Conservation (phyloP, 2,113 vertebrate species). For the Albula glossodonta region DNA sequence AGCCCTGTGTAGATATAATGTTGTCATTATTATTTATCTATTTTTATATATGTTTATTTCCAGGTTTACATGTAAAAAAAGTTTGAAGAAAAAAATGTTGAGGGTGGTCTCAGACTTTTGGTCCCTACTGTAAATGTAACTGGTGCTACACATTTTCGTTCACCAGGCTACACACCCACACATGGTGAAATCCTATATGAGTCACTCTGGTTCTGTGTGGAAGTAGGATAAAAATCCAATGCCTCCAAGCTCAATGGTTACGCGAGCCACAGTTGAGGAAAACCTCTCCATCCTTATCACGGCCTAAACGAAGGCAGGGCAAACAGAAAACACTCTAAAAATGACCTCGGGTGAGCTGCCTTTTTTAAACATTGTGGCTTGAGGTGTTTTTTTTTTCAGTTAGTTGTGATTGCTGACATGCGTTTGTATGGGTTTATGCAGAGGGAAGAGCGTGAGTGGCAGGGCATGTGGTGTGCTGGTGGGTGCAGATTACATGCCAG, state of each 20-base stretch:
- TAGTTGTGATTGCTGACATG: background rate
- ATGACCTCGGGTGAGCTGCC: constrained; percentile 7
- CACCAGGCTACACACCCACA: background rate
- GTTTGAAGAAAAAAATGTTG: too few species aligned
- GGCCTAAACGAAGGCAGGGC: background rate
- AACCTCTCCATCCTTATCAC: background rate
- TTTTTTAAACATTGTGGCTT: constrained; percentile 31
- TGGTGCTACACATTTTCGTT: background rate
- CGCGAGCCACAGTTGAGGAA: background rate
- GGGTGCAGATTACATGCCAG: background rate
- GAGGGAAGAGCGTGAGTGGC: background rate
- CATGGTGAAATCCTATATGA: background rate
- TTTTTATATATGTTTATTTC: too few species aligned
- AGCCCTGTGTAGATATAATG: too few species aligned
- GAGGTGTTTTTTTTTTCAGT: constrained; percentile 16
- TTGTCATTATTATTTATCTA: too few species aligned
- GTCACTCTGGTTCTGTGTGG: background rate
- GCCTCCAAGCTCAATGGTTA: background rate
- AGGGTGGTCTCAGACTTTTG: too few species aligned
- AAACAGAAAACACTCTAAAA: constrained; percentile 14
- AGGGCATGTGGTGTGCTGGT: background rate
- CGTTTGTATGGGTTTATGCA: background rate
- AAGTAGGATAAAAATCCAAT: background rate
- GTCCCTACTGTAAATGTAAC: background rate
- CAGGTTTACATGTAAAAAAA: too few species aligned